These are phyloP conservation scores for Lycia hirtaria DNA, from an alignment of 2,888 invertebrate species.

Conservation along the genomic window DNA sequence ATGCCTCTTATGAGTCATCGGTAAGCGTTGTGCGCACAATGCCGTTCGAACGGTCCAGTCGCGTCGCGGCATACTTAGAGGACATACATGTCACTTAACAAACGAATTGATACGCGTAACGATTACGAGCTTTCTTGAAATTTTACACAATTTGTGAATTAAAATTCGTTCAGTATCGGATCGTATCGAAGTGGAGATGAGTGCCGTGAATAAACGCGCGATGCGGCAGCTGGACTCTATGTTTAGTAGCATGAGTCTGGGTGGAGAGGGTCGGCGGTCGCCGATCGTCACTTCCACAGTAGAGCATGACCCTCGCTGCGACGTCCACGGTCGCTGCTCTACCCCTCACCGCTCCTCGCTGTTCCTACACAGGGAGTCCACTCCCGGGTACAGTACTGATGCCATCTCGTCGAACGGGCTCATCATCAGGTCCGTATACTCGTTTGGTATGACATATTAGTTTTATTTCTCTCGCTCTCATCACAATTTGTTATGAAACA, in stretches of 20 bases:
- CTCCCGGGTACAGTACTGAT: constrained; percentile 86
- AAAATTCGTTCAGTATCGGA: constrained; percentile 46
- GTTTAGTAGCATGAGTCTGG: constrained; percentile 88
- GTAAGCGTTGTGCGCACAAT: constrained; percentile 79
- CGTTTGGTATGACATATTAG: background rate
- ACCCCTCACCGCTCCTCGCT: constrained; percentile 77
- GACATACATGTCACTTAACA: constrained; percentile 79
- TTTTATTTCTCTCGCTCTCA: constrained; percentile 29
- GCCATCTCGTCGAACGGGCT: constrained; percentile 78
- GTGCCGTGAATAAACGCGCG: constrained; percentile 87
- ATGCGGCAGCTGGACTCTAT: constrained; percentile 90
- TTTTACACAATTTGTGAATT: constrained; percentile 56
- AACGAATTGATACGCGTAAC: constrained; percentile 56
- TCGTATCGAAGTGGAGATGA: constrained; percentile 63
- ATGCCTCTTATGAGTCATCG: constrained; percentile 76
- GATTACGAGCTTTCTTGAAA: constrained; percentile 50
- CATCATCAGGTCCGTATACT: constrained; percentile 72
- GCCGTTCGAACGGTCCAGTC: constrained; percentile 79
- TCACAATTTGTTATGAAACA: constrained; percentile 59
- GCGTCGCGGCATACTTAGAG: constrained; percentile 80
- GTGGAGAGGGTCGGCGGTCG: constrained; percentile 75
- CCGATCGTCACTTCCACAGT: constrained; percentile 81
- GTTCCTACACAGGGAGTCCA: constrained; percentile 78
- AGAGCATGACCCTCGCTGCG: constrained; percentile 87
- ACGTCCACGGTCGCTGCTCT: constrained; percentile 87